Evolutionary conservation across 2,113 vertebrate species (phyloP).

Genomic region (Pelodiscus sinensis): DNA sequence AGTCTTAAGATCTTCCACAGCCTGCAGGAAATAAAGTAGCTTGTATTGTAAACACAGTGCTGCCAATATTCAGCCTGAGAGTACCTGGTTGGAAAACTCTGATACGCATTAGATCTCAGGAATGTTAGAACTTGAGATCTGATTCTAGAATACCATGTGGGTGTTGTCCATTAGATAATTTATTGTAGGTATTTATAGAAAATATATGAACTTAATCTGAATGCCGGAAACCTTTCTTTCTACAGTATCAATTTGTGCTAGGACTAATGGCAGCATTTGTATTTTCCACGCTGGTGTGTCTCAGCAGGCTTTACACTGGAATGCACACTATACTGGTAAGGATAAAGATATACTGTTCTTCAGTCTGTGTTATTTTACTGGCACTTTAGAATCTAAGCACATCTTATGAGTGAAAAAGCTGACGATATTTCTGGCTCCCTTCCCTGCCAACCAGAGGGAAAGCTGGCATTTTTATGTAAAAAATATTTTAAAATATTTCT

Average conservation of each 20-base stretch:
- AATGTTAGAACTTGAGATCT: background rate
- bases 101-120: background rate
- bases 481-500: background rate
- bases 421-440: background rate
- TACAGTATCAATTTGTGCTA: slow-evolving; percentile 88
- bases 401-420: background rate
- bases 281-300: slow-evolving; percentile 89
- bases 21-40: background rate
- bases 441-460: background rate
- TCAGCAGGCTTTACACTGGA: slow-evolving; percentile 94
- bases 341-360: background rate
- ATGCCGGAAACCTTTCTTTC: background rate
- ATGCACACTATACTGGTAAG: slow-evolving; percentile 98
- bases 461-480: background rate
- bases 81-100: background rate
- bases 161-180: background rate
- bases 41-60: background rate
- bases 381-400: background rate
- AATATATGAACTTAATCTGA: background rate
- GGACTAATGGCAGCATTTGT: slow-evolving; percentile 84
- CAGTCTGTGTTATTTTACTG: background rate
- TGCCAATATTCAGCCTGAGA: background rate
- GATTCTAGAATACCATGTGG: fast-evolving
- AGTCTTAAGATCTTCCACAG: background rate
- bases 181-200: background rate